A percentile compares a stretch with the other conserved stretches of the same genome.
These are phyloP conservation scores for Myiozetetes cayanensis DNA, from an alignment of 2,113 vertebrate species.

Conservation along the genomic window DNA sequence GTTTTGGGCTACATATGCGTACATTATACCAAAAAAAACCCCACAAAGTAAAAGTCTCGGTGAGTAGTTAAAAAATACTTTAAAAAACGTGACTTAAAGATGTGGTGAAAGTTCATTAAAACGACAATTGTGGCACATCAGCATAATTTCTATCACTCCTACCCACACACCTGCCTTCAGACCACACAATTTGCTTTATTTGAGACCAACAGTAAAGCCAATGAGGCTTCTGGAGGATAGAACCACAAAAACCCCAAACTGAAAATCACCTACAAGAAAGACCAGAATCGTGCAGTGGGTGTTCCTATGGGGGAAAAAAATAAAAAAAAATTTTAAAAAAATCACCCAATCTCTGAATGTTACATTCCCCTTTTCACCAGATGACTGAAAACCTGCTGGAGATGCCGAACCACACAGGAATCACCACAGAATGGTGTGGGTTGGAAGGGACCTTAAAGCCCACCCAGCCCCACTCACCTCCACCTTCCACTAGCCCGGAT, in stretches of 20 bases:
- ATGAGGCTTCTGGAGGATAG: not conserved
- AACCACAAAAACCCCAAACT: not conserved
- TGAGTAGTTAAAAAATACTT: not conserved
- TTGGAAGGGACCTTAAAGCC: not conserved
- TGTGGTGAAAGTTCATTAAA: rapidly evolving
- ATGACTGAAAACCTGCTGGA: not conserved
- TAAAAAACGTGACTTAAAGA: not conserved
- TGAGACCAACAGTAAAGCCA: not conserved
- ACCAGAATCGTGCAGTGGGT: not conserved
- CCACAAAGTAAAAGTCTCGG: not conserved
- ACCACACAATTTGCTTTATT: not conserved
- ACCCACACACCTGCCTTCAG: not conserved
- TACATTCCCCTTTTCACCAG: not conserved
- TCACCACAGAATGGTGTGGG: not conserved
- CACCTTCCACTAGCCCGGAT: rapidly evolving
- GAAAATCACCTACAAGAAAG: not conserved
- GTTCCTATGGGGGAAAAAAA: not conserved
- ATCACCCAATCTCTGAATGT: not conserved
- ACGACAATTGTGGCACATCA: too few relatives aligned
- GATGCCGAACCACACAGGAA: not conserved
- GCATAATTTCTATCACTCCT: not conserved
- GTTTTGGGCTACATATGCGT: rapidly evolving
- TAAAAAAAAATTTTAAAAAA: not conserved
- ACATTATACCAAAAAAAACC: rapidly evolving
- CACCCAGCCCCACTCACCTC: not conserved